These are phyloP conservation scores for Rosalia funebris DNA, from an alignment of 2,888 invertebrate genomes.

Conservation along the genomic window DNA sequence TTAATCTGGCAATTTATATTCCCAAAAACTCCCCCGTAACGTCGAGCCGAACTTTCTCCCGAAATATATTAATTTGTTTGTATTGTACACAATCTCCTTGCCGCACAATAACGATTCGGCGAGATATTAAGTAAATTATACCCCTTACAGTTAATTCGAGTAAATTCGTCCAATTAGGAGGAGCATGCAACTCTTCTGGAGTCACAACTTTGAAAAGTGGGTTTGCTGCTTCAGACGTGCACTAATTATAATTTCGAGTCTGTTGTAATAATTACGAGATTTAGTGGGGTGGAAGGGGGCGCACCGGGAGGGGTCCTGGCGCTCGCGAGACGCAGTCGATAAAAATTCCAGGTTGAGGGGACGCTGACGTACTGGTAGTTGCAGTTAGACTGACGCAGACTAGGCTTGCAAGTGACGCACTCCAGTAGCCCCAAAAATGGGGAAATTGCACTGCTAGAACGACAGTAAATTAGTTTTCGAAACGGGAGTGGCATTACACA, in stretches of 20 bases:
- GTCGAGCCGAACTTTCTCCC: not conserved
- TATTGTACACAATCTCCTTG: constrained; percentile 3
- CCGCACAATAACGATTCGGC: constrained; percentile 22
- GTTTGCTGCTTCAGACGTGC: constrained; percentile 44
- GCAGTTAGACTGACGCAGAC: too few species aligned
- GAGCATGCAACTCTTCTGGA: constrained; percentile 45
- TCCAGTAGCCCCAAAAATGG: too few species aligned
- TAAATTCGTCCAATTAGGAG: constrained; percentile 48
- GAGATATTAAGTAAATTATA: constrained; percentile 31
- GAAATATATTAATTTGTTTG: constrained; percentile 9
- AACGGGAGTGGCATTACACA: too few species aligned
- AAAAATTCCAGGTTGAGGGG: not conserved
- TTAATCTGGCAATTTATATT: not conserved
- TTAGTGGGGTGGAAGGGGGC: constrained; percentile 8
- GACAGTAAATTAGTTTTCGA: too few species aligned
- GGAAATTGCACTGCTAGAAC: too few species aligned
- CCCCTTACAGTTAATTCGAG: constrained; percentile 40
- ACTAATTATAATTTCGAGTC: constrained; percentile 52
- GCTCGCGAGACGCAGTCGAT: not conserved
- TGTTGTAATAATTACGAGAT: constrained; percentile 54
- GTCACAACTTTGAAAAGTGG: constrained; percentile 40
- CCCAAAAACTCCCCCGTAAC: not conserved
- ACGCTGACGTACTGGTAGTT: not conserved
- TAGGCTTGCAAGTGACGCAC: too few species aligned
- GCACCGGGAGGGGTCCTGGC: not conserved